A percentile compares a stretch with the other conserved stretches of the same genome.
These are phyloP conservation scores for Trematocara macrostoma DNA, from an alignment of 2,113 vertebrate species.

Conservation along the genomic window DNA sequence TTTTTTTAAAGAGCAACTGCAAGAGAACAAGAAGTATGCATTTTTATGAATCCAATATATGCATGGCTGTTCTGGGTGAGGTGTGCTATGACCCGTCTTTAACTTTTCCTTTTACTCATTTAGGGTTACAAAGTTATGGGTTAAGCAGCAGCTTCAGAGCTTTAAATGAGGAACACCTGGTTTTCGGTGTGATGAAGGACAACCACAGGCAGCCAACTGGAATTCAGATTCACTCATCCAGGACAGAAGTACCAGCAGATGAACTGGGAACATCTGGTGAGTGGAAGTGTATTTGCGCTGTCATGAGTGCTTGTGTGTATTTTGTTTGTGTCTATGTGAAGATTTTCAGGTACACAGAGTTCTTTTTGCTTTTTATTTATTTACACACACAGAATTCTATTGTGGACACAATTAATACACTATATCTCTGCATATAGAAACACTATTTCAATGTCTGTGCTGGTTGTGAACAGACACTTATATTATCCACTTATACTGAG, in stretches of 20 bases:
- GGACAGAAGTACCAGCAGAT: conserved; percentile 1
- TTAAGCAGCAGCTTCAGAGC: conserved; percentile 14
- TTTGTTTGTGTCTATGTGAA: not conserved
- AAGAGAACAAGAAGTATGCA: not conserved
- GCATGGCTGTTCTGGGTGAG: not conserved
- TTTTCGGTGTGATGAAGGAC: conserved; percentile 3
- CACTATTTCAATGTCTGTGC: conserved; percentile 1
- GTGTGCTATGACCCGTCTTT: not conserved
- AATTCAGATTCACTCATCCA: conserved; percentile 12
- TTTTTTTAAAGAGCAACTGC: not conserved
- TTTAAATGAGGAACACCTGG: conserved; percentile 10
- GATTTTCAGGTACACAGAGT: not conserved
- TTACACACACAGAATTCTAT: not conserved
- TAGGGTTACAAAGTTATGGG: conserved; percentile 9
- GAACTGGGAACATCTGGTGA: conserved; percentile 36
- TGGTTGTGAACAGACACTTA: conserved; percentile 1
- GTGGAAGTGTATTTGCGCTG: not conserved
- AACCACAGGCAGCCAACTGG: conserved; percentile 1
- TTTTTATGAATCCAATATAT: not conserved
- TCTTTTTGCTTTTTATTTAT: not conserved
- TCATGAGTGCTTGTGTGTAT: not conserved
- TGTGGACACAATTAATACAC: conserved; percentile 32
- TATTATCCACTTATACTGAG: not conserved
- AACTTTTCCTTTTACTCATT: not conserved
- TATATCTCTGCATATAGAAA: not conserved